Evolutionary conservation across 2,113 vertebrate species (phyloP).

Genomic region (Pandion haliaetus): DNA sequence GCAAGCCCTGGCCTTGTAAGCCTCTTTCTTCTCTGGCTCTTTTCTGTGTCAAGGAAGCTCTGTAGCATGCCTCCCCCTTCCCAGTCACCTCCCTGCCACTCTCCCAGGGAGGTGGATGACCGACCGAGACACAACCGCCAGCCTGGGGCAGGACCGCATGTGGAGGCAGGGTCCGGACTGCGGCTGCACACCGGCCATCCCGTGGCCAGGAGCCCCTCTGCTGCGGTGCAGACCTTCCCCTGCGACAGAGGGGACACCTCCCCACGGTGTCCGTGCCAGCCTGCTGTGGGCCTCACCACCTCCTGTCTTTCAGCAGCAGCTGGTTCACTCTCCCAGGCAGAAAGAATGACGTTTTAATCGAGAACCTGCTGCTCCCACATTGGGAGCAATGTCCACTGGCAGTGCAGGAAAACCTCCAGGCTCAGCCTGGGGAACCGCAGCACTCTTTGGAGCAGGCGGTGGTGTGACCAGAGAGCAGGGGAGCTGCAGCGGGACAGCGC

Average conservation of each 20-base stretch:
- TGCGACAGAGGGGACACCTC: not conserved
- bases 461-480: not conserved
- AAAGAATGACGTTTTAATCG: not conserved
- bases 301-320: not conserved
- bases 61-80: not conserved
- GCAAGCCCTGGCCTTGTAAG: accelerated
- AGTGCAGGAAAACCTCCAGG: not conserved
- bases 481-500: not conserved
- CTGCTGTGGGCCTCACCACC: not conserved
- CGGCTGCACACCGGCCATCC: not conserved
- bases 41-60: not conserved
- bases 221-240: not conserved
- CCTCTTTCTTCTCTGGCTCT: not conserved
- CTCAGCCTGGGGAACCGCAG: not conserved
- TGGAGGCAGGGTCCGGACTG: not conserved
- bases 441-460: not conserved
- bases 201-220: not conserved
- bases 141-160: not conserved
- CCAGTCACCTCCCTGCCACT: not conserved
- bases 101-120: not conserved
- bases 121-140: not conserved
- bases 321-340: not conserved
- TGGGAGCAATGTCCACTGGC: not conserved
- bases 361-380: not conserved
- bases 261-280: not conserved